Evolutionary conservation across 2,888 invertebrate species (phyloP), one percentile per base, ranked within the genome.

Genomic region (Eupeodes luniger): DNA sequence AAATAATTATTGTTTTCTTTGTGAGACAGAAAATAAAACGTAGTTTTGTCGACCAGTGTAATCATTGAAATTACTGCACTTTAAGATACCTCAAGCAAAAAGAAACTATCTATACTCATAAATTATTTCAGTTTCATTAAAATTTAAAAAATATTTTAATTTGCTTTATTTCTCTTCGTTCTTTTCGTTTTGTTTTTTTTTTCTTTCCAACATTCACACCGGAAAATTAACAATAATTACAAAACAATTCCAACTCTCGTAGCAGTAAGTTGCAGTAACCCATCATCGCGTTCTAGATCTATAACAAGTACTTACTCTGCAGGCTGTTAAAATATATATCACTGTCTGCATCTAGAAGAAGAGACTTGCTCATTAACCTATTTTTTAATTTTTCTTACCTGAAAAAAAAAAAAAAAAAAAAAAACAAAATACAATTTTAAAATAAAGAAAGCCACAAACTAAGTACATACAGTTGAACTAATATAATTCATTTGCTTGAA

Each of bases 211-310:
- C 66, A 61, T 67, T 76, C 59, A 10, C 67, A 53, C 40, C 51
- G 51, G 49, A 67, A 75, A 75, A 81, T 81, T 81, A 75, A 61
- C 67, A 67, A 76, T 75, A 81, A 81, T 81, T 75, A 81, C 76
- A 49, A 77, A 69, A 76, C 66, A 27, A 75, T 74, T 80, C 64
- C 66, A n/a, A 36, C 49, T 81, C 67, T 27, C 40, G 27, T 27
- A 27, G 3, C 27, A 27, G 27, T 27, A 55, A 55, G 16, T 55
- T 6, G 53, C 27, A 55, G 49, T 72, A 57, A 74, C 51, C 49
- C 19, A 62, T 59, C 53, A 69, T 69, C 36, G 49, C 70, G 82
- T 62, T 82, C 64, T 66, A 80, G 44, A 72, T 59, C 27, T 47
- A 36, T 47, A 72, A 34, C 57, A 47, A 72, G 72, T 72, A 44